A percentile compares a stretch with the other conserved stretches of the same genome.
Evolutionary conservation across 2,888 invertebrate species (phyloP).

Genomic region (Thera britannica): DNA sequence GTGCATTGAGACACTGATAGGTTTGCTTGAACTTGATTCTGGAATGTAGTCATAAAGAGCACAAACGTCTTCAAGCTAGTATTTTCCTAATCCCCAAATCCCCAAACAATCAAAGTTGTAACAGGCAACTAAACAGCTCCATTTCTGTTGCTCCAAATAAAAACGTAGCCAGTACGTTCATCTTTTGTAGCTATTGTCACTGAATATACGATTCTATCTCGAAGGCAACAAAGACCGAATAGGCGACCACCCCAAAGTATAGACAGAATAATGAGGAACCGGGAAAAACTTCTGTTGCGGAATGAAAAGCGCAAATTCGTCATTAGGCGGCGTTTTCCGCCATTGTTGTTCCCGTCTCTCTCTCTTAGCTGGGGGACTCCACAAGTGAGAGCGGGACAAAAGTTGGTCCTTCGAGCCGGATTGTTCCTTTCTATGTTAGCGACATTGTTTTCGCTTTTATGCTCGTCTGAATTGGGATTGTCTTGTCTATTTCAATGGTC

Average conservation of each 20-base stretch:
- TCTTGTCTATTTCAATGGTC: slow-evolving; percentile 83
- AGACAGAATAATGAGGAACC: slow-evolving; percentile 82
- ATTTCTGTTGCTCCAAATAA: slow-evolving; percentile 38
- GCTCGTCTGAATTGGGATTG: slow-evolving; percentile 83
- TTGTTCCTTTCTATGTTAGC: slow-evolving; percentile 85
- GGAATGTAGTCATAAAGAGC: neutral
- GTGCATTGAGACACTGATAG: too few relatives aligned
- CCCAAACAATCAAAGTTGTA: slow-evolving; percentile 26
- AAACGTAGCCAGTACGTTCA: slow-evolving; percentile 49
- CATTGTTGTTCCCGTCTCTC: slow-evolving; percentile 73
- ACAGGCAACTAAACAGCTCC: slow-evolving; percentile 30
- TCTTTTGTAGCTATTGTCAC: slow-evolving; percentile 61
- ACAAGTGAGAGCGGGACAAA: slow-evolving; percentile 65
- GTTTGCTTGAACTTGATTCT: neutral
- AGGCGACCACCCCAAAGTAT: slow-evolving; percentile 77
- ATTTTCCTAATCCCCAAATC: slow-evolving; percentile 19
- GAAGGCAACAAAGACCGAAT: slow-evolving; percentile 69
- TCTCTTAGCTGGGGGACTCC: slow-evolving; percentile 46
- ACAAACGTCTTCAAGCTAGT: slow-evolving; percentile 9
- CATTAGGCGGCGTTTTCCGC: slow-evolving; percentile 84
- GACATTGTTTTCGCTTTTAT: slow-evolving; percentile 85
- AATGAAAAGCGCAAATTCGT: slow-evolving; percentile 86
- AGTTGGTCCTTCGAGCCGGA: slow-evolving; percentile 79
- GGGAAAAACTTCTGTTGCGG: slow-evolving; percentile 85
- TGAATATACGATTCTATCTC: slow-evolving; percentile 77